A percentile compares a stretch with the other conserved stretches of the same genome.
Evolutionary conservation across 2,113 vertebrate species (phyloP).

Genomic region (Seriola aureovittata): DNA sequence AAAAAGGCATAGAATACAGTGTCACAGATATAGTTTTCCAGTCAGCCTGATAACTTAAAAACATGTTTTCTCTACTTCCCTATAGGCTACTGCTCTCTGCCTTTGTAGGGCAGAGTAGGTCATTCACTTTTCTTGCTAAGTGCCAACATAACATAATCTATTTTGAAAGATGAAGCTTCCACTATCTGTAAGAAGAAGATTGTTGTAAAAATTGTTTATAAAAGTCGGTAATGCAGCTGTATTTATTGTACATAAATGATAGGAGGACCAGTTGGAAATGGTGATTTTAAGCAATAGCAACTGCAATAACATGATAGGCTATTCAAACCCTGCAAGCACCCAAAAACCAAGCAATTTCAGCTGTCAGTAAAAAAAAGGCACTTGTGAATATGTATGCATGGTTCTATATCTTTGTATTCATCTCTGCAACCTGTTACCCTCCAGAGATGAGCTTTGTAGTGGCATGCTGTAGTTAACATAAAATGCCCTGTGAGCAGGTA

Average conservation of each 20-base stretch:
- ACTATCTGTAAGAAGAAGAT: neutral
- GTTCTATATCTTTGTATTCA: constrained; percentile 18
- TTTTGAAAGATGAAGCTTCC: constrained; percentile 7
- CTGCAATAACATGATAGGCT: neutral
- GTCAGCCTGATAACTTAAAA: neutral
- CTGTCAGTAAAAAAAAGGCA: neutral
- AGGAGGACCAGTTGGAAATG: neutral
- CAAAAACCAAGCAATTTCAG: constrained; percentile 6
- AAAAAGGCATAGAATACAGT: neutral
- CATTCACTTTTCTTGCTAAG: neutral
- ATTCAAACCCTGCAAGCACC: neutral
- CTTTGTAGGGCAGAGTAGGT: neutral
- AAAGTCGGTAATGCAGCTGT: neutral
- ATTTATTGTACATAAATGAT: neutral
- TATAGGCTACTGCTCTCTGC: neutral
- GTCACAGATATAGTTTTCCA: neutral
- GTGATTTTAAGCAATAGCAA: neutral
- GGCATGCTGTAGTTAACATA: constrained; percentile 35
- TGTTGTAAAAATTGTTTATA: neutral
- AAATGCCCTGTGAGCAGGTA: constrained; percentile 31
- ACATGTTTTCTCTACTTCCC: neutral
- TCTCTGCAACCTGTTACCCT: constrained; percentile 25
- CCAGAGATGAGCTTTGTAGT: neutral
- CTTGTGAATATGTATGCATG: neutral
- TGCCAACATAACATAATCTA: neutral